A percentile compares a stretch with the other conserved stretches of the same genome.
Conservation (phyloP, 1,140 invertebrate species). For the Papilio helenus region DNA sequence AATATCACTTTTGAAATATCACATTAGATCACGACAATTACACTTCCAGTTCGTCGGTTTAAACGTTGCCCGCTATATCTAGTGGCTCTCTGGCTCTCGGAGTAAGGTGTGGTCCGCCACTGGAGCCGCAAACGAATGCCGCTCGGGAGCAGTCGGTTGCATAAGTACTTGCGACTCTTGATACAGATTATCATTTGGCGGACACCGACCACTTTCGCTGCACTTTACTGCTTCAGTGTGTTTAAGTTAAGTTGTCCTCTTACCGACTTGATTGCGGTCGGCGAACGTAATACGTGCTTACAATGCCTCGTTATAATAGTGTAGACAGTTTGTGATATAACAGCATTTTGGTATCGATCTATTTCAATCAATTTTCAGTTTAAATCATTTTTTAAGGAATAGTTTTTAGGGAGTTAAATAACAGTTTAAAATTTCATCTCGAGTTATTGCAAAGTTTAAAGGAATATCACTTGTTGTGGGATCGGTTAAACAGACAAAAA, state of each 20-base stretch:
- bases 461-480: background rate
- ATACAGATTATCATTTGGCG: slow-evolving; percentile 82
- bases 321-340: slow-evolving; percentile 16
- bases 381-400: background rate
- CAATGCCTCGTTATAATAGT: slow-evolving; percentile 19
- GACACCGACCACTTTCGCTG: slow-evolving; percentile 78
- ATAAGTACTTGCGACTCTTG: slow-evolving; percentile 72
- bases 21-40: slow-evolving; percentile 58
- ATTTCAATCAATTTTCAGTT: background rate
- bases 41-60: slow-evolving; percentile 48
- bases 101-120: slow-evolving; percentile 53
- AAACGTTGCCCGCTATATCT: slow-evolving; percentile 46
- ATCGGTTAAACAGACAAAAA: too few relatives aligned
- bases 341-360: background rate
- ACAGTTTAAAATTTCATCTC: background rate
- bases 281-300: slow-evolving; percentile 27
- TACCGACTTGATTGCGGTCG: slow-evolving; percentile 40
- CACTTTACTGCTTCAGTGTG: slow-evolving; percentile 61
- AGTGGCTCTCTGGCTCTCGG: slow-evolving; percentile 33
- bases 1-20: slow-evolving; percentile 49
- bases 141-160: slow-evolving; percentile 63
- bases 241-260: slow-evolving; percentile 47
- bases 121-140: slow-evolving; percentile 64
- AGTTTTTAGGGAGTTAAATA: background rate
- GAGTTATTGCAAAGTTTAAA: background rate